Percentiles rank a stretch among this genome's conserved stretches.
Evolutionary conservation across 2,113 vertebrate genomes (phyloP).

Genomic region (Bucco capensis): DNA sequence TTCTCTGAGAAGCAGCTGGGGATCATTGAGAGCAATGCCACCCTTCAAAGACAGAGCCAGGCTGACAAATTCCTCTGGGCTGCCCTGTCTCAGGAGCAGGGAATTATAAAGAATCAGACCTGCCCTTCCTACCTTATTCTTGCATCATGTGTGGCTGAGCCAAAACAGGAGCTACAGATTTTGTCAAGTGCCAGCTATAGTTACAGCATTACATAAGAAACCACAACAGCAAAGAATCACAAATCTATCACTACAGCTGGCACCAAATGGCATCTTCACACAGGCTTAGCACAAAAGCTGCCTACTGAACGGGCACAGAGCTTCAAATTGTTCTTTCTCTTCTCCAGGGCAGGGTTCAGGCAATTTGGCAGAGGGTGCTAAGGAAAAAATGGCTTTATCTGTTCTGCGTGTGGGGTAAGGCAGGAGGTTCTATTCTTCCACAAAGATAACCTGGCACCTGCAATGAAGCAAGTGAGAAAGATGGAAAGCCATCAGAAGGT

Average conservation of each 20-base stretch:
- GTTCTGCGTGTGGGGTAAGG: constrained; percentile 35
- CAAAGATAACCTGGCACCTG: constrained; percentile 33
- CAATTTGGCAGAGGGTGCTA: constrained; percentile 36
- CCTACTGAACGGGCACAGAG: constrained; percentile 23
- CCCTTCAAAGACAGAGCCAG: background rate
- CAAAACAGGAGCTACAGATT: constrained; percentile 40
- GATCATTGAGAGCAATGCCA: background rate
- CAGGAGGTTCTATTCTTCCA: background rate
- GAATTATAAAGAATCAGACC: background rate
- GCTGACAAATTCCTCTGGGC: background rate
- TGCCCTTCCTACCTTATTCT: background rate
- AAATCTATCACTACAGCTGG: constrained; percentile 55
- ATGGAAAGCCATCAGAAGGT: background rate
- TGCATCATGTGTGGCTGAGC: constrained; percentile 22
- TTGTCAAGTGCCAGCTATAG: constrained; percentile 39
- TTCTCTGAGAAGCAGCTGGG: background rate
- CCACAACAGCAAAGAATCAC: constrained; percentile 27
- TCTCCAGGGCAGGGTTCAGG: constrained; percentile 25
- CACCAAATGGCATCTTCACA: background rate
- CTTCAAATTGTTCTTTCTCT: background rate
- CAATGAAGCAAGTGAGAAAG: background rate
- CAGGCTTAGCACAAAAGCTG: constrained; percentile 12
- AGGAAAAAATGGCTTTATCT: constrained; percentile 25
- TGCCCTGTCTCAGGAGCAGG: background rate
- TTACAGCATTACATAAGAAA: constrained; percentile 51